Percentiles rank a stretch among this genome's conserved stretches.
phyloP scores from a whole-genome alignment of 2,888 invertebrate species.

The Drosophila bunnanda region DNA sequence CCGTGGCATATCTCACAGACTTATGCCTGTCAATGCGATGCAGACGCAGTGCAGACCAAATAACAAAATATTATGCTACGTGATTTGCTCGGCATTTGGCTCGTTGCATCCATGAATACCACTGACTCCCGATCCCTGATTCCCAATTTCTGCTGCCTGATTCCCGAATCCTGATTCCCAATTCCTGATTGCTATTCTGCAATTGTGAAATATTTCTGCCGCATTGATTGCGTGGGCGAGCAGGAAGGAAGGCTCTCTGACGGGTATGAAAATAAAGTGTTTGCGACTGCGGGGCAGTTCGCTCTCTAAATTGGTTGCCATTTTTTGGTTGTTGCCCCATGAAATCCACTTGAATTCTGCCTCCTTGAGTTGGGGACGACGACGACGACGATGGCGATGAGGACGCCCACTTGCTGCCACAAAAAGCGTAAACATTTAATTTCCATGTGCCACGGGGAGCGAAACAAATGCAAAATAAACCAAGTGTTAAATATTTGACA shows the following conservation, averaged over 20 bases:
- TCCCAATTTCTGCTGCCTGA: slow-evolving; percentile 10
- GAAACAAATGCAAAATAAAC: slow-evolving; percentile 68
- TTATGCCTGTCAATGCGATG: slow-evolving; percentile 60
- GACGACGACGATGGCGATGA: slow-evolving; percentile 17
- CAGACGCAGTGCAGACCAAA: slow-evolving; percentile 31
- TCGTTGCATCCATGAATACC: slow-evolving; percentile 58
- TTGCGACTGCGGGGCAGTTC: background rate
- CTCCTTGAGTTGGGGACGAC: slow-evolving; percentile 22
- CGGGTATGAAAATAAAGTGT: slow-evolving; percentile 23
- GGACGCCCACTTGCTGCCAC: slow-evolving; percentile 72
- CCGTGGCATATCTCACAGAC: slow-evolving; percentile 54
- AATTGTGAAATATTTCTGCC: slow-evolving; percentile 53
- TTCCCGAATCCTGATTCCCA: slow-evolving; percentile 3
- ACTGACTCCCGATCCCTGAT: slow-evolving; percentile 4
- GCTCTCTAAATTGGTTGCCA: slow-evolving; percentile 60
- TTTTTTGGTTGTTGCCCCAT: slow-evolving; percentile 49
- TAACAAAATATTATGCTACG: slow-evolving; percentile 76
- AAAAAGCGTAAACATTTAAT: slow-evolving; percentile 80
- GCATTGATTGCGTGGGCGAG: slow-evolving; percentile 51
- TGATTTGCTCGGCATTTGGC: slow-evolving; percentile 73
- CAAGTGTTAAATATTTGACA: slow-evolving; percentile 78
- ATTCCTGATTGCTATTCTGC: slow-evolving; percentile 43
- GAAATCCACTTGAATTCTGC: slow-evolving; percentile 38
- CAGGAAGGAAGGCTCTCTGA: slow-evolving; percentile 6
- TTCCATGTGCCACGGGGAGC: slow-evolving; percentile 64